phyloP scores from a whole-genome alignment of 2,113 vertebrate species.

The Cryptomyrus ogoouensis region DNA sequence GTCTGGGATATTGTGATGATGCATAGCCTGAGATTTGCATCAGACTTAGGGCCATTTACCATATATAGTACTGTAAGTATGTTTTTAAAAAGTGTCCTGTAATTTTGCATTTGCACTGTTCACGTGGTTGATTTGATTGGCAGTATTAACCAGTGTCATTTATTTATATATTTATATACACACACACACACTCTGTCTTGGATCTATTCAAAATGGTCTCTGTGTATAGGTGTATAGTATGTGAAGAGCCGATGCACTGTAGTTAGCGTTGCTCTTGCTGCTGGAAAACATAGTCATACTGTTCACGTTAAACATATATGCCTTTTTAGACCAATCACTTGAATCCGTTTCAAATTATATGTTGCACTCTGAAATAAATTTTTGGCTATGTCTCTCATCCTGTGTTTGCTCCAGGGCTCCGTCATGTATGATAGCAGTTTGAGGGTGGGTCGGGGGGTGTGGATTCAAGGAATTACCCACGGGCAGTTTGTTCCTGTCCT shows the following conservation, averaged over 20 bases:
- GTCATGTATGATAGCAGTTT: not conserved
- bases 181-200: not conserved
- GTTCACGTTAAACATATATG: not conserved
- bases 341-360: not conserved
- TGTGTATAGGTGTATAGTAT: not conserved
- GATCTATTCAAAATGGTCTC: not conserved
- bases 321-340: not conserved
- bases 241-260: not conserved
- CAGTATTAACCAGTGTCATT: not conserved
- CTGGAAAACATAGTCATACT: not conserved
- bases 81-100: not conserved
- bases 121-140: not conserved
- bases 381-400: not conserved
- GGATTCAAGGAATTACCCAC: not conserved
- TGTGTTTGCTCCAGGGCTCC: not conserved
- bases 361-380: not conserved
- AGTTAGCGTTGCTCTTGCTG: not conserved
- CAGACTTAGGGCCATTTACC: not conserved
- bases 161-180: too few relatives aligned
- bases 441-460: not conserved
- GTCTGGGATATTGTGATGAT: not conserved
- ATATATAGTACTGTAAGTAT: not conserved
- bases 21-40: not conserved
- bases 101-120: not conserved
- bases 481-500: constrained; percentile 54